Base-by-base conservation (phyloP, 2,797 vertebrate species). In the Bovichtus diacanthus region DNA sequence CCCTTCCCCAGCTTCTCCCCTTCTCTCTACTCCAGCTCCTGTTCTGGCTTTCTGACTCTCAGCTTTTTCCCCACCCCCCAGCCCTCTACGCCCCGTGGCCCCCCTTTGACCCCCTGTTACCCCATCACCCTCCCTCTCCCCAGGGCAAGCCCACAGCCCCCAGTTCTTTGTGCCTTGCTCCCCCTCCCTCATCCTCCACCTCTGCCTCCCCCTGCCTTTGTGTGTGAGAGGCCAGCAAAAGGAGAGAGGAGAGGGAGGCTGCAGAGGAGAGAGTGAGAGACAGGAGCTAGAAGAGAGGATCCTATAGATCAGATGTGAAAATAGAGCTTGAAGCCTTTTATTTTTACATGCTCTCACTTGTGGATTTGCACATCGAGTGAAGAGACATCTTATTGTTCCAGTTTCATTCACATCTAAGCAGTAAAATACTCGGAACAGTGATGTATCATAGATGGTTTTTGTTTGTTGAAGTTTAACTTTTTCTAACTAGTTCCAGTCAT, bases 11-110 rank as follows among this genome's bases (percentile, higher is more conserved):
- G 27, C 11, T 9, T 34, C 84, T 62, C 78, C 80, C 56, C 61
- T 4, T 81, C 54, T 74, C 67, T 77, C 69, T 78, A 34, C 38
- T 56, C 58, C 69, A 59, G 88, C 89, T 92, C 88, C 87, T 93
- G 91, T 93, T 93, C 88, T 95, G 93, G 89, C 93, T 94, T 93
- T 91, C 80, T 89, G 88, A 91, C 90, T 92, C 88, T 92, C 89
- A 78, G 82, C 80, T 88, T 92, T 87, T 90, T 82, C 80, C 76
- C 83, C 76, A 41, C 25, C 70, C 83, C 74, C 70, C 73, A 38
- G 49, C 53, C 36, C 15, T 51, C 64, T 53, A 54, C 44, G 75
- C 71, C 51, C 41, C 25, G 2, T 83, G 84, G 53, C 84, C 89
- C 86, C 86, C 87, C 84, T 86, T 87, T 91, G 88, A 90, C 90